Evolutionary conservation across 2,113 vertebrate species (phyloP).

Genomic region (Labrus mixtus): DNA sequence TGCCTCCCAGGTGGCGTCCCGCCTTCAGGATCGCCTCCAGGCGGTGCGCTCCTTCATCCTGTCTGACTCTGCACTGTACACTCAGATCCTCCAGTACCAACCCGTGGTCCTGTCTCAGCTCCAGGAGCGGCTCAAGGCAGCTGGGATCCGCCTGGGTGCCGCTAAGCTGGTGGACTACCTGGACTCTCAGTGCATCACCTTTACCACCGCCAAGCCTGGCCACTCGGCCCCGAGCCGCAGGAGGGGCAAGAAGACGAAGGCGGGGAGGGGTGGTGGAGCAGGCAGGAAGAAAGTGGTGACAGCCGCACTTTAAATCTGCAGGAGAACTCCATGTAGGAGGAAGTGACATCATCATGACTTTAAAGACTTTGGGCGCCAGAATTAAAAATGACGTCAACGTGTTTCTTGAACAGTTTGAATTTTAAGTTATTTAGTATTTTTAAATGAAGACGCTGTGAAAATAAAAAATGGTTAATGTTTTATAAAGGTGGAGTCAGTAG

Average conservation of each 20-base stretch:
- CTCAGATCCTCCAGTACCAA: constrained; percentile 89
- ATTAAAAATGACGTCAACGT: neutral
- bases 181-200: constrained; percentile 93
- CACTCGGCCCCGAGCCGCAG: constrained; percentile 73
- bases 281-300: constrained; percentile 28
- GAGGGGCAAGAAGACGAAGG: constrained; percentile 42
- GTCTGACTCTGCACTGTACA: constrained; percentile 83
- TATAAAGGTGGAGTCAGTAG: constrained; percentile 8
- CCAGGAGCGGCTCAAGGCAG: constrained; percentile 86
- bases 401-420: constrained; percentile 7
- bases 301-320: constrained; percentile 24
- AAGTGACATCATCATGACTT: constrained; percentile 22
- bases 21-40: constrained; percentile 79
- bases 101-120: constrained; percentile 90
- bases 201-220: constrained; percentile 89
- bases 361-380: neutral
- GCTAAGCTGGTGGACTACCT: constrained; percentile 91
- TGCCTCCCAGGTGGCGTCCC: constrained; percentile 83
- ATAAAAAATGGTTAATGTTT: constrained; percentile 38
- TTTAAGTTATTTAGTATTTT: constrained; percentile 3
- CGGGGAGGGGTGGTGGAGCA: neutral
- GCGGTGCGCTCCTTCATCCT: constrained; percentile 87
- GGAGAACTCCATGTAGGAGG: neutral
- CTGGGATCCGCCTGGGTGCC: constrained; percentile 86
- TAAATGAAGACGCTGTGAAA: constrained; percentile 25